Evolutionary conservation across 2,888 invertebrate species (phyloP), one percentile per base, ranked within the genome.

Genomic region (Rotaria magnacalcarata): DNA sequence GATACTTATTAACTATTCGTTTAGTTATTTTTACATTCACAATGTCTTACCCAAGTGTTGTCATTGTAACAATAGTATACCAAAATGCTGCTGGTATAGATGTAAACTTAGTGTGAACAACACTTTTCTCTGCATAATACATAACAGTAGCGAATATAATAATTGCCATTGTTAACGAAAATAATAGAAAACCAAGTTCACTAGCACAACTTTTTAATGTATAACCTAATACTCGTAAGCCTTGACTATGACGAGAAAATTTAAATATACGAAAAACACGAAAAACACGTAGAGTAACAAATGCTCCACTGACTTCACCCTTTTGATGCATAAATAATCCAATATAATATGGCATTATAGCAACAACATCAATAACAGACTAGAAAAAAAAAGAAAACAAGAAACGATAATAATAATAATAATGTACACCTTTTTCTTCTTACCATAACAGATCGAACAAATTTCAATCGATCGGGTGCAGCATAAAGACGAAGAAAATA

Each of bases 61-160:
- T 98, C 97, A 99, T 99, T 89, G 99, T 99, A 90, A 99, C 99
- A 90, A 99, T 99, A 91, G 99, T 99, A 93, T 99, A 99, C 99
- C 99, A 99, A 92, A 99, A 99, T 89, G 99, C 97, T 86, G 97
- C 96, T 87, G 99, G 99, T 93, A 99, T 99, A 91, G 97, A 97
- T 88, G 96, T 98, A 93, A 99, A 99, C 92, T 95, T 95, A 86
- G 98, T 98, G 89, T 95, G 95, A 89, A 94, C 94, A 88, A 96
- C 97, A 91, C 97, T 97, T 93, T 99, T 99, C 93, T 99, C 99
- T 85, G 98, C 97, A 93, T 99, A 99, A 93, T 96, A 99, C 97
- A 99, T 99, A 89, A 99, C 97, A 74, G 99, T 99, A 88, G 99
- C 98, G 92, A 99, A 99, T 90, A 99, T 99, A 90, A 99, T 98